A percentile compares a stretch with the other conserved stretches of the same genome.
phyloP scores from a whole-genome alignment of 2,888 invertebrate genomes.

The Drosophila mayaguana region DNA sequence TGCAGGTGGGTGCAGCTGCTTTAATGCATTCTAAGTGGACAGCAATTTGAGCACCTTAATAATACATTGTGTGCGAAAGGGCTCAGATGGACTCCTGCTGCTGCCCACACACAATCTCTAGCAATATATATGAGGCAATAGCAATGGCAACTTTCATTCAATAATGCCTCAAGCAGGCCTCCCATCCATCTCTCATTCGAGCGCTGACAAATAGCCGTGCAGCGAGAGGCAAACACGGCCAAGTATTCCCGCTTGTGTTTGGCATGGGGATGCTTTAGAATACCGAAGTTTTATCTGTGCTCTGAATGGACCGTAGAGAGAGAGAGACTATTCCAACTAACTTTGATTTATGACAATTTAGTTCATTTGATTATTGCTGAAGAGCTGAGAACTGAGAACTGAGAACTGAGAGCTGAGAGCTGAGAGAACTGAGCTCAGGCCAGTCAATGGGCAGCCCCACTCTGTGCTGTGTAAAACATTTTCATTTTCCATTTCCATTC shows the following conservation, averaged over 20 bases:
- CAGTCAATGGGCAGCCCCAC: conserved; percentile 29
- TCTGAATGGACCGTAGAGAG: conserved; percentile 31
- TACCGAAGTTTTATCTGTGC: conserved; percentile 57
- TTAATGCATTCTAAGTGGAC: neutral
- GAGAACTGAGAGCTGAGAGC: neutral
- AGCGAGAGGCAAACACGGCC: conserved; percentile 7
- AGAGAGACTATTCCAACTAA: conserved; percentile 55
- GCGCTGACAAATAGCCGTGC: conserved; percentile 31
- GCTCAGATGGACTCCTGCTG: no score
- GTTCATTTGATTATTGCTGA: conserved; percentile 78
- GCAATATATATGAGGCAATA: neutral
- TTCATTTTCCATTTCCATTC: conserved; percentile 76
- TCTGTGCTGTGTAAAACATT: conserved; percentile 62
- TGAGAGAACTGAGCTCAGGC: neutral
- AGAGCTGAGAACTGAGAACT: neutral
- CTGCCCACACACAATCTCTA: no score
- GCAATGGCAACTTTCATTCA: neutral
- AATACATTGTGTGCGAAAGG: neutral
- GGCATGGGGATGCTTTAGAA: conserved; percentile 31
- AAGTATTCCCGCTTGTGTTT: conserved; percentile 1
- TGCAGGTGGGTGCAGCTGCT: neutral
- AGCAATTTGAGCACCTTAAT: neutral
- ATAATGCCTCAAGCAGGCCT: conserved; percentile 8
- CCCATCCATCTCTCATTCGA: conserved; percentile 2
- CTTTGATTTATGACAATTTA: conserved; percentile 77